These are phyloP conservation scores for Tiliqua scincoides DNA, from an alignment of 2,113 vertebrate genomes.

Conservation along the genomic window DNA sequence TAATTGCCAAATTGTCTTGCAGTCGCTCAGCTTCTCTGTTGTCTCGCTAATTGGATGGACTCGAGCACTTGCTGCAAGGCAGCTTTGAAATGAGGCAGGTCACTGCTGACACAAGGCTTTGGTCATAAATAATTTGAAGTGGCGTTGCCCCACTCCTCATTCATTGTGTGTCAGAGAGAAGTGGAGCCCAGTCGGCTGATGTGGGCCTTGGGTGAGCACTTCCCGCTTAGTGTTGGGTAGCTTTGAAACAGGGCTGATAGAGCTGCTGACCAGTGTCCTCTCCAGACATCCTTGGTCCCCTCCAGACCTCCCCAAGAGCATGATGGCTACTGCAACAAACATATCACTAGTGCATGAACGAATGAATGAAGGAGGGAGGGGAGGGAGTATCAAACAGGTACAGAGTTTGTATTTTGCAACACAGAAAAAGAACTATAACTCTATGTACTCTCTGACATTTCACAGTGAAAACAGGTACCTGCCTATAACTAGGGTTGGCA, in stretches of 20 bases:
- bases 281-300: too few species aligned
- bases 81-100: constrained; percentile 23
- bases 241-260: background rate
- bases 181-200: background rate
- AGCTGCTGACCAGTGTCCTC: too few species aligned
- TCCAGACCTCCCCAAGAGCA: too few species aligned
- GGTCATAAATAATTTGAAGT: constrained; percentile 36
- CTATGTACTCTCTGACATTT: too few species aligned
- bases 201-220: background rate
- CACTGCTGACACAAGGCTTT: background rate
- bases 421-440: too few species aligned
- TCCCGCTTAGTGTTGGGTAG: background rate
- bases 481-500: too few species aligned
- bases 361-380: too few species aligned
- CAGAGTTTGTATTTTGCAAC: too few species aligned
- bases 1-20: constrained; percentile 59
- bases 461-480: too few species aligned
- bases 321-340: too few species aligned
- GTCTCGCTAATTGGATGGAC: constrained; percentile 58
- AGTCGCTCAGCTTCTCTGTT: constrained; percentile 37
- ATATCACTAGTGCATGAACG: background rate
- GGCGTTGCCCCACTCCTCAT: constrained; percentile 22
- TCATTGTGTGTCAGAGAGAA: constrained; percentile 12
- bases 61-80: constrained; percentile 41
- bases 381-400: background rate